Percentiles rank a stretch among this genome's conserved stretches.
Conservation (phyloP, 1,140 invertebrate species). For the Formica exsecta region DNA sequence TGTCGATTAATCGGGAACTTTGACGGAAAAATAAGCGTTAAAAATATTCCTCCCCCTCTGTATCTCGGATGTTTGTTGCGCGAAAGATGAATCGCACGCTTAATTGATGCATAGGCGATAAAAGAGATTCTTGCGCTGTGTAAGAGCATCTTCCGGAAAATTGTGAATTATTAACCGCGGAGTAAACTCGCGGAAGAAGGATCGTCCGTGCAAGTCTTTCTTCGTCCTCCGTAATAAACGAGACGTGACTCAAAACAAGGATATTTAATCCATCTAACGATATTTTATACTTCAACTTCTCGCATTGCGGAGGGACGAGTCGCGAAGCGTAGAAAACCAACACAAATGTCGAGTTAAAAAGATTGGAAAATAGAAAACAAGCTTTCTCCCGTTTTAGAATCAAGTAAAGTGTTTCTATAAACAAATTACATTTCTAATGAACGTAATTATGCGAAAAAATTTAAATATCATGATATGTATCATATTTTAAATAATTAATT, state of each 20-base stretch:
- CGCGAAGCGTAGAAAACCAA: neutral
- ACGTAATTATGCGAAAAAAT: neutral
- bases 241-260: constrained; percentile 46
- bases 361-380: neutral
- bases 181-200: neutral
- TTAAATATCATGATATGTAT: too few species aligned
- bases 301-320: neutral
- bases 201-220: constrained; percentile 3
- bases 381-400: neutral
- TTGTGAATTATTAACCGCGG: constrained; percentile 47
- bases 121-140: constrained; percentile 3
- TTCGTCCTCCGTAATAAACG: constrained; percentile 6
- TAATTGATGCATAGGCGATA: constrained; percentile 64
- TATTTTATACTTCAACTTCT: constrained; percentile 42
- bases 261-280: constrained; percentile 46
- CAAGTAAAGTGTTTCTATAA: neutral
- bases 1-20: constrained; percentile 62
- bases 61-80: constrained; percentile 22
- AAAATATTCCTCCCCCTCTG: constrained; percentile 4
- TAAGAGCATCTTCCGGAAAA: constrained; percentile 13
- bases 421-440: neutral
- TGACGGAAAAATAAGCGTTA: constrained; percentile 13
- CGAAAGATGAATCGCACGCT: constrained; percentile 62
- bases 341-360: neutral
- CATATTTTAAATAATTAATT: neutral